Percentiles rank a stretch among this genome's conserved stretches.
phyloP scores from a whole-genome alignment of 2,113 vertebrate species.

The Malaclemys terrapin region DNA sequence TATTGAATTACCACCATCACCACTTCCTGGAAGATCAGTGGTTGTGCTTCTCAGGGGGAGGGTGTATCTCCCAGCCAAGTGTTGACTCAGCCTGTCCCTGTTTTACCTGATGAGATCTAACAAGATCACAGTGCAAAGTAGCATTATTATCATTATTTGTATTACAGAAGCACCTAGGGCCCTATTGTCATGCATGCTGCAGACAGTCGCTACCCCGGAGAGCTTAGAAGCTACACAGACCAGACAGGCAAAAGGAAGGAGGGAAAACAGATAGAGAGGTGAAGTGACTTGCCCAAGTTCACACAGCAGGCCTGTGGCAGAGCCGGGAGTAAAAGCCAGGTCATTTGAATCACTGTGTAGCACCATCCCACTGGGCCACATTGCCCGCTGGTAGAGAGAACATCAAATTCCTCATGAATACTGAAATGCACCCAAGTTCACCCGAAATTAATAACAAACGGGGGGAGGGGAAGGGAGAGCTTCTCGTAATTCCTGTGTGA shows the following conservation, averaged over 20 bases:
- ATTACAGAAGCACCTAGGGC: fast-evolving
- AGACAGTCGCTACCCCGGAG: no score
- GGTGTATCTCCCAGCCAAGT: conserved; percentile 14
- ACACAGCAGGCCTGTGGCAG: fast-evolving
- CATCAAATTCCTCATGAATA: neutral
- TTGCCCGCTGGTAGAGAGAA: neutral
- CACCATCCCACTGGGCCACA: neutral
- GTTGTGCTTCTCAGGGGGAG: neutral
- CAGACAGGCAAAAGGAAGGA: fast-evolving
- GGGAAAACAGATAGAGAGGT: neutral
- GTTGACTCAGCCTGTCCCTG: conserved; percentile 40
- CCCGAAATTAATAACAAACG: neutral
- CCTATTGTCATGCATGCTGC: no score
- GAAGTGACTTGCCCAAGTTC: neutral
- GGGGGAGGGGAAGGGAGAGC: neutral
- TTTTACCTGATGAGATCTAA: neutral
- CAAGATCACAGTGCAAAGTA: neutral
- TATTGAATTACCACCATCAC: neutral
- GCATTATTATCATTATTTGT: neutral
- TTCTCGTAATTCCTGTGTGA: neutral
- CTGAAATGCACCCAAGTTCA: neutral
- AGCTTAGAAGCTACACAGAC: neutral
- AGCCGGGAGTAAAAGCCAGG: neutral
- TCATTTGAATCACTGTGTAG: neutral
- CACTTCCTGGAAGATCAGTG: neutral